A percentile compares a stretch with the other conserved stretches of the same genome.
phyloP scores from a whole-genome alignment of 2,113 vertebrate genomes.

The Collichthys lucidus region DNA sequence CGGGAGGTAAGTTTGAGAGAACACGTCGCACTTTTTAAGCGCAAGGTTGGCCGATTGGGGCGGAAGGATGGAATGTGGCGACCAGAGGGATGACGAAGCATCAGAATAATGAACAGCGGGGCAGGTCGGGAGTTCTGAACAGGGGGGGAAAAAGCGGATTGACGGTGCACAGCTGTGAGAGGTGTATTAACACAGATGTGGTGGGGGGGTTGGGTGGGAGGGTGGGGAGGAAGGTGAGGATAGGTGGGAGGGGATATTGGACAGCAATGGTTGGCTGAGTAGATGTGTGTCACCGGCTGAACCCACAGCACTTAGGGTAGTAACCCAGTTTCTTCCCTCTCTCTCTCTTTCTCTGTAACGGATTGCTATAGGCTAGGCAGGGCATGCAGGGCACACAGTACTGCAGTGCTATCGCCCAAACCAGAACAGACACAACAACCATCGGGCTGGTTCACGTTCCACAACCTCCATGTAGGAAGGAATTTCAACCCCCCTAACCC shows the following conservation, averaged over 20 bases:
- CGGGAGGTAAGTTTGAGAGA: slow-evolving; percentile 77
- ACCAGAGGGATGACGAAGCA: slow-evolving; percentile 69
- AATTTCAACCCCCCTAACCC: slow-evolving; percentile 77
- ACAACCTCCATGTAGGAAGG: slow-evolving; percentile 82
- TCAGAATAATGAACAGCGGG: slow-evolving; percentile 66
- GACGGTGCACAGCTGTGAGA: slow-evolving; percentile 78
- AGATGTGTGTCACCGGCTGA: slow-evolving; percentile 80
- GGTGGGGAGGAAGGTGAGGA: slow-evolving; percentile 10
- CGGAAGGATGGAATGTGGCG: slow-evolving; percentile 54
- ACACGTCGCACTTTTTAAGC: slow-evolving; percentile 55
- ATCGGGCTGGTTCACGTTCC: slow-evolving; percentile 61
- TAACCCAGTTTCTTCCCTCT: slow-evolving; percentile 82
- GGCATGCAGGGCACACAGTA: slow-evolving; percentile 76
- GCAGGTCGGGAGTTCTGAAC: slow-evolving; percentile 65
- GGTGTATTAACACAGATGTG: slow-evolving; percentile 79
- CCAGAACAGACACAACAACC: slow-evolving; percentile 61
- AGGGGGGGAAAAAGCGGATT: slow-evolving; percentile 63
- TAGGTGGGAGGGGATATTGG: slow-evolving; percentile 39
- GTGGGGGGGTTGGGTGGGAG: slow-evolving; percentile 34
- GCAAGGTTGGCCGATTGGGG: slow-evolving; percentile 60
- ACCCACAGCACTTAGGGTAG: slow-evolving; percentile 78
- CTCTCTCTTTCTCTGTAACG: slow-evolving; percentile 30
- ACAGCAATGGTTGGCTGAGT: slow-evolving; percentile 66
- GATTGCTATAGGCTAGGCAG: slow-evolving; percentile 68
- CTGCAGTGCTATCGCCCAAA: slow-evolving; percentile 87